phyloP scores from a whole-genome alignment of 2,113 vertebrate species.

The Antechinus flavipes region DNA sequence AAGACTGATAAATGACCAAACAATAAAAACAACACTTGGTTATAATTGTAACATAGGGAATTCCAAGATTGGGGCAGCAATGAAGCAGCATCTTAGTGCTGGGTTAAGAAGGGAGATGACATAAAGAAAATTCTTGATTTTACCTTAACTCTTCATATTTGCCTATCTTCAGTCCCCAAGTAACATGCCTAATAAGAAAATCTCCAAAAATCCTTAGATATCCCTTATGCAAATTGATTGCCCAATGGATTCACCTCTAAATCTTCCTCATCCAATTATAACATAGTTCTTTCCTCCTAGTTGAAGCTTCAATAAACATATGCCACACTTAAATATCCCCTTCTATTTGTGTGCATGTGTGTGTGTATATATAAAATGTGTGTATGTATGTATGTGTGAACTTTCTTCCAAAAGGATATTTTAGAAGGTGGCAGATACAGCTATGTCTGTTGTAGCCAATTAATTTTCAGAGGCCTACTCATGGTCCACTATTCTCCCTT shows the following conservation, averaged over 20 bases:
- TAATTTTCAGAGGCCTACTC: slow-evolving; percentile 49
- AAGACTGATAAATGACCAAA: neutral
- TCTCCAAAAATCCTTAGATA: slow-evolving; percentile 6
- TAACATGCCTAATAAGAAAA: neutral
- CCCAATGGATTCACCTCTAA: neutral
- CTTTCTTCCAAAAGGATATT: neutral
- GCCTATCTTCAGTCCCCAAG: neutral
- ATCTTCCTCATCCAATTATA: neutral
- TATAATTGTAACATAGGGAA: neutral
- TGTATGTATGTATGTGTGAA: neutral
- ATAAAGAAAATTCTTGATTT: neutral
- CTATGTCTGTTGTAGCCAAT: neutral
- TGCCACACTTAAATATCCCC: neutral
- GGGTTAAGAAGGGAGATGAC: neutral
- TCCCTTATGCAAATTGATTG: neutral
- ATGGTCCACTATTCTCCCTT: neutral
- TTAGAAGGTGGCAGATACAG: slow-evolving; percentile 28
- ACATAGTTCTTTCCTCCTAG: neutral
- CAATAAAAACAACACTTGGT: neutral
- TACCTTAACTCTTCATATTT: neutral
- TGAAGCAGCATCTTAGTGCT: neutral
- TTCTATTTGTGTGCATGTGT: neutral
- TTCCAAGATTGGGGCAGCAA: neutral
- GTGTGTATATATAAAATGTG: no score
- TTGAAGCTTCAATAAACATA: slow-evolving; percentile 33